A percentile compares a stretch with the other conserved stretches of the same genome.
These are phyloP conservation scores for Phorcus lineatus DNA, from an alignment of 2,888 invertebrate genomes.

Conservation along the genomic window DNA sequence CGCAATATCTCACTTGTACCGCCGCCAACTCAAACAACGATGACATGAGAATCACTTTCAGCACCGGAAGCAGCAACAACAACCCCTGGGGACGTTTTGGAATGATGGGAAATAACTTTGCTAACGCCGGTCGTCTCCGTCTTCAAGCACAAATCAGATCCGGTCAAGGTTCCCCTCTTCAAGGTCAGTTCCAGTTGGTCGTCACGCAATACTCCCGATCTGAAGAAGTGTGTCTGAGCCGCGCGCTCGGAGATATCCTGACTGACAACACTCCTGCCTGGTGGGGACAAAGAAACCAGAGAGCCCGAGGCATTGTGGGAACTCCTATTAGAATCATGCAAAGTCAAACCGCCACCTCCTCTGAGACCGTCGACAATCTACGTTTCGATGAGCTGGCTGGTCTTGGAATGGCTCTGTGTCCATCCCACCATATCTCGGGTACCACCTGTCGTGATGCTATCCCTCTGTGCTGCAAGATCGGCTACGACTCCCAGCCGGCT, in stretches of 20 bases:
- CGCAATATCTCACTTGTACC: slow-evolving; percentile 9
- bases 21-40: slow-evolving; percentile 9
- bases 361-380: neutral
- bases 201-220: slow-evolving; percentile 17
- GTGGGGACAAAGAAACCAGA: neutral
- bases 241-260: slow-evolving; percentile 12
- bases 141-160: neutral
- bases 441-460: neutral
- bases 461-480: slow-evolving; percentile 30
- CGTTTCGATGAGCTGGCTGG: slow-evolving; percentile 7
- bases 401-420: slow-evolving; percentile 23
- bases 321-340: neutral
- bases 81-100: neutral
- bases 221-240: slow-evolving; percentile 17
- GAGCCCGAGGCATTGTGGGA: slow-evolving; percentile 11
- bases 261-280: neutral
- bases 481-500: neutral
- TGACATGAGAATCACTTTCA: slow-evolving; percentile 18
- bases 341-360: slow-evolving; percentile 13
- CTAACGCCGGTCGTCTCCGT: neutral
- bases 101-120: neutral
- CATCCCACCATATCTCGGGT: neutral
- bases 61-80: neutral
- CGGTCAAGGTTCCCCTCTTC: neutral
- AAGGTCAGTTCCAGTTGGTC: slow-evolving; percentile 24